Evolutionary conservation across 1,140 invertebrate species (phyloP).

Genomic region (Parasteatoda tepidariorum): DNA sequence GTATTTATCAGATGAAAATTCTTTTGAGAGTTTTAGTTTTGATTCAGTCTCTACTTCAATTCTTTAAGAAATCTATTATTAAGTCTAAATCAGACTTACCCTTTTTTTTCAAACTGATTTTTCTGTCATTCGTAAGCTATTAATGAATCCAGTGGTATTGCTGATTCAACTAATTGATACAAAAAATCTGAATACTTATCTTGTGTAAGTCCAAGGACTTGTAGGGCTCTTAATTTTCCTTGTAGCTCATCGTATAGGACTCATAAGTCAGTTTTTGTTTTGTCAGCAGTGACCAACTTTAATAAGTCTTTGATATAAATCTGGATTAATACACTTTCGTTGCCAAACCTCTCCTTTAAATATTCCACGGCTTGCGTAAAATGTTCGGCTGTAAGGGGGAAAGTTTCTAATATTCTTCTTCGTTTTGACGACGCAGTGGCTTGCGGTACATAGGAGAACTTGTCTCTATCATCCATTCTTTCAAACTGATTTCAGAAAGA

Average conservation of each 20-base stretch:
- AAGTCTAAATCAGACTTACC: no score
- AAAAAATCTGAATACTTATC: not conserved
- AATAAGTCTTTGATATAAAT: no score
- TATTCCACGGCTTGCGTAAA: conserved; percentile 53
- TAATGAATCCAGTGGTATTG: no score
- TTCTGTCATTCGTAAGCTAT: no score
- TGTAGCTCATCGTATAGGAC: conserved; percentile 6
- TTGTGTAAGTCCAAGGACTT: no score
- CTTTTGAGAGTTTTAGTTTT: not conserved
- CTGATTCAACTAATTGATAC: not conserved
- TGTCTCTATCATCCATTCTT: not conserved
- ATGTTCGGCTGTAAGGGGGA: conserved; percentile 41
- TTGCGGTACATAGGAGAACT: conserved; percentile 16
- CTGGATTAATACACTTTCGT: conserved; percentile 33
- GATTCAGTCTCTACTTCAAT: not conserved
- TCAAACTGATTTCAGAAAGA: conserved; percentile 1
- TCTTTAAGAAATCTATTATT: no score
- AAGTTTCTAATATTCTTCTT: conserved; percentile 58
- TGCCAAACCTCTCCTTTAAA: no score
- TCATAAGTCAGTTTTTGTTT: not conserved
- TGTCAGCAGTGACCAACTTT: no score
- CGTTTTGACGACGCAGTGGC: not conserved
- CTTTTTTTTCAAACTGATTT: not conserved
- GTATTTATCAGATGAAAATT: not conserved
- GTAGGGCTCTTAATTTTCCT: no score